These are phyloP conservation scores for Cheilosia scutellata DNA, from an alignment of 2,888 invertebrate species.

Conservation along the genomic window DNA sequence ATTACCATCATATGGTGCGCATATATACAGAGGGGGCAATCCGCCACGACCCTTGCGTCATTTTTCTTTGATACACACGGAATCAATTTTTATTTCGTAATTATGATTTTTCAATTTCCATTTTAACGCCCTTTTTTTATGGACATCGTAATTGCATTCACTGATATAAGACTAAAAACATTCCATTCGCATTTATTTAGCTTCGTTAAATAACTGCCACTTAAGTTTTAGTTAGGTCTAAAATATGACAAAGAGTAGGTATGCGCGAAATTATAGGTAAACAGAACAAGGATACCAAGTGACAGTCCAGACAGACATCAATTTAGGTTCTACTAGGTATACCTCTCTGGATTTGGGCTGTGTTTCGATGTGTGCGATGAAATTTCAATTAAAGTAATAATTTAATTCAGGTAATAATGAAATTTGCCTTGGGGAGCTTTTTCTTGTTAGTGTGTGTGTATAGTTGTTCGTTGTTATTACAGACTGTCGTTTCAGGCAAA, in stretches of 20 bases:
- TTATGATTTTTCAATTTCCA: conserved; percentile 69
- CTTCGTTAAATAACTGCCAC: conserved; percentile 19
- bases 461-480: conserved; percentile 1
- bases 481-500: conserved; percentile 30
- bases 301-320: conserved; percentile 31
- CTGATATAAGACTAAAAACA: neutral
- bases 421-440: conserved; percentile 55
- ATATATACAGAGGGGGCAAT: conserved; percentile 18
- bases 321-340: conserved; percentile 3
- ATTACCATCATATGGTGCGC: conserved; percentile 45
- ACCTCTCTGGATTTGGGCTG: neutral
- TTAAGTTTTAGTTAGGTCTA: too few species aligned
- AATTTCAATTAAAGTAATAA: conserved; percentile 71
- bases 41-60: conserved; percentile 45
- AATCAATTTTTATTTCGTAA: conserved; percentile 72
- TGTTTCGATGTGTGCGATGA: conserved; percentile 29
- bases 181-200: conserved; percentile 20
- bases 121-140: conserved; percentile 65
- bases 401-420: conserved; percentile 69
- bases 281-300: neutral
- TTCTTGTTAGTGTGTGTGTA: neutral
- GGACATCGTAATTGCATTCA: neutral
- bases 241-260: too few species aligned
- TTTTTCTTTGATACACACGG: conserved; percentile 53
- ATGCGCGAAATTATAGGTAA: too few species aligned